Conservation (phyloP, 92 coral and sea anemone species). For the Epizoanthus ramosus region DNA sequence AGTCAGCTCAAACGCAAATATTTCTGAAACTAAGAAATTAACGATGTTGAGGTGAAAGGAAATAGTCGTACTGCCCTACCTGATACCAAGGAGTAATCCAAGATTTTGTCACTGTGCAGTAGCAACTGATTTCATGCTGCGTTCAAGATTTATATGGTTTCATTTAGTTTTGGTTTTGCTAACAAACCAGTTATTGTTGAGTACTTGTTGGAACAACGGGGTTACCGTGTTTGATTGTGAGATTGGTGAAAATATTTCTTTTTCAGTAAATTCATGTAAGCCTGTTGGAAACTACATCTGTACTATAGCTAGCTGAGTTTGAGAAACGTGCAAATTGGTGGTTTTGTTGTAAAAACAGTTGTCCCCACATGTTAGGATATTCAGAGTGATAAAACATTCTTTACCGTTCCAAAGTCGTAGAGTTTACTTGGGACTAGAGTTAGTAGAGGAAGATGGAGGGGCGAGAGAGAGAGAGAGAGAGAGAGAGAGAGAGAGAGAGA, state of each 20-base stretch:
- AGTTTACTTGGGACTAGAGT: too few species aligned
- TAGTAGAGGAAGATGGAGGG: too few species aligned
- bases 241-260: conserved; percentile 4
- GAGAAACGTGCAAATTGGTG: too few species aligned
- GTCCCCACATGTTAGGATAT: too few species aligned
- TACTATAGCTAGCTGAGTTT: not conserved
- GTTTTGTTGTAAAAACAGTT: too few species aligned
- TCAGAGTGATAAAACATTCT: too few species aligned
- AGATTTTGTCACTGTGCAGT: not conserved
- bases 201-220: conserved; percentile 15
- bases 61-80: not conserved
- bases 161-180: conserved; percentile 11
- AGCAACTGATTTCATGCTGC: not conserved
- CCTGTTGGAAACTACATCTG: not conserved
- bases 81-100: not conserved
- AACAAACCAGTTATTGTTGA: not conserved
- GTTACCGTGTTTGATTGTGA: conserved; percentile 1
- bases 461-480: too few species aligned
- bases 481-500: too few species aligned
- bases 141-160: not conserved
- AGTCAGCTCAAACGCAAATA: too few species aligned
- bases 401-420: too few species aligned
- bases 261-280: not conserved
- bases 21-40: too few species aligned
- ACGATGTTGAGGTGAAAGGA: not conserved